Percentiles rank a stretch among this genome's conserved stretches.
Evolutionary conservation across 1,140 invertebrate genomes (phyloP).

Genomic region (Phymorhynchus buccinoides): DNA sequence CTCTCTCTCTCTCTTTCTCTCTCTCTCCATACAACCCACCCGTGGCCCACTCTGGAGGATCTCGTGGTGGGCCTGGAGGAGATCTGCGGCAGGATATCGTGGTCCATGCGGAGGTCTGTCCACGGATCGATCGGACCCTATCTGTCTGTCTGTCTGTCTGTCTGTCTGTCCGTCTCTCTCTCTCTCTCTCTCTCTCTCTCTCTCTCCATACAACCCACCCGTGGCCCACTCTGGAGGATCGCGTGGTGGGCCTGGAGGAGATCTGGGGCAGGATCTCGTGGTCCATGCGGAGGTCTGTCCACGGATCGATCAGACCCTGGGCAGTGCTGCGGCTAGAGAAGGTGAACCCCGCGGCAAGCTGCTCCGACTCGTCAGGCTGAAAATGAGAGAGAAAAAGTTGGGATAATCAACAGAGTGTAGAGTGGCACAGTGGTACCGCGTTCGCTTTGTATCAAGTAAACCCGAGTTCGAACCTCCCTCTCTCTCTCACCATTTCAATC

Average conservation of each 20-base stretch:
- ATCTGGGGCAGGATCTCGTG: slow-evolving; percentile 52
- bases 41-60: not conserved
- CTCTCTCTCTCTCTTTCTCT: no score
- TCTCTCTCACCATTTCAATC: no score
- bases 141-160: no score
- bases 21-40: no score
- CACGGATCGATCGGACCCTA: slow-evolving; percentile 66
- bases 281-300: slow-evolving; percentile 63
- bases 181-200: no score
- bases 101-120: slow-evolving; percentile 61
- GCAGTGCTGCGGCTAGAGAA: slow-evolving; percentile 61
- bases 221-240: not conserved
- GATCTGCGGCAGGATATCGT: slow-evolving; percentile 53
- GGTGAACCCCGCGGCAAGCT: slow-evolving; percentile 30
- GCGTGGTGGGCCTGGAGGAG: slow-evolving; percentile 38
- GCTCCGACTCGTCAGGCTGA: slow-evolving; percentile 29
- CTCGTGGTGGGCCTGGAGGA: slow-evolving; percentile 37
- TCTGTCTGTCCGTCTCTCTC: no score
- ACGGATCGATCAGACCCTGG: slow-evolving; percentile 63
- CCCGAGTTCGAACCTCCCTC: no score
- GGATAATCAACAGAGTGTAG: no score
- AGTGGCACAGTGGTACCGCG: no score
- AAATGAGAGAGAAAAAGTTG: not conserved
- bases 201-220: no score
- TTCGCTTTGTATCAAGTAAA: no score